Evolutionary conservation across 2,113 vertebrate species (phyloP).

Genomic region (Trogon melanurus): DNA sequence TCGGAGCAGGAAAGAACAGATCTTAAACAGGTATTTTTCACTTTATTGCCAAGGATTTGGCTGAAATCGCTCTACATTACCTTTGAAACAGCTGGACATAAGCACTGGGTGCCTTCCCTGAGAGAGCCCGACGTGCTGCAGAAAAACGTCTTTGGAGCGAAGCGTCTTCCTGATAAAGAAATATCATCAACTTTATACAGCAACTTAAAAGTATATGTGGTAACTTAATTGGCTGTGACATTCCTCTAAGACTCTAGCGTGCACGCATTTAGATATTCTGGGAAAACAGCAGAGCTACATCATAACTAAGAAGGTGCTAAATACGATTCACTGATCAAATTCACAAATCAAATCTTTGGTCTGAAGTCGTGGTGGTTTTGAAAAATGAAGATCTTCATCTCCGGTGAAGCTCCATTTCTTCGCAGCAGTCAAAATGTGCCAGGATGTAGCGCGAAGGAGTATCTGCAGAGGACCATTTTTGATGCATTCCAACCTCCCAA

Average conservation of each 20-base stretch:
- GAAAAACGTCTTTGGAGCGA: conserved; percentile 79
- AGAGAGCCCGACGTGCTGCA: conserved; percentile 77
- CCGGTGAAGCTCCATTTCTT: neutral
- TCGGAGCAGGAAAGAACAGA: neutral
- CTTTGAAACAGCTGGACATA: conserved; percentile 82
- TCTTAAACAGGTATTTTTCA: neutral
- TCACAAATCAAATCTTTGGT: no score
- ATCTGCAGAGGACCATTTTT: neutral
- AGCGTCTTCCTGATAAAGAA: conserved; percentile 79
- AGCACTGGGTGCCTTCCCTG: conserved; percentile 73
- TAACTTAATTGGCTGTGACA: neutral
- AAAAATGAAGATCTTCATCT: neutral
- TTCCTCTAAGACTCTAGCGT: neutral
- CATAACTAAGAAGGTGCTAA: neutral
- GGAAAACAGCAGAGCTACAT: neutral
- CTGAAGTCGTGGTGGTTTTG: neutral
- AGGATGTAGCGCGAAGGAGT: neutral
- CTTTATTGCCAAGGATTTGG: neutral
- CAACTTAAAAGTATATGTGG: neutral
- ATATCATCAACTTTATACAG: neutral
- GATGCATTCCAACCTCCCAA: neutral
- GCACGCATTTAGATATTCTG: neutral
- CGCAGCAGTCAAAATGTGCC: neutral
- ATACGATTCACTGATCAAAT: neutral
- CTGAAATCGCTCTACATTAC: conserved; percentile 58